Evolutionary conservation across 2,113 vertebrate species (phyloP).

Genomic region (Aptenodytes patagonicus): DNA sequence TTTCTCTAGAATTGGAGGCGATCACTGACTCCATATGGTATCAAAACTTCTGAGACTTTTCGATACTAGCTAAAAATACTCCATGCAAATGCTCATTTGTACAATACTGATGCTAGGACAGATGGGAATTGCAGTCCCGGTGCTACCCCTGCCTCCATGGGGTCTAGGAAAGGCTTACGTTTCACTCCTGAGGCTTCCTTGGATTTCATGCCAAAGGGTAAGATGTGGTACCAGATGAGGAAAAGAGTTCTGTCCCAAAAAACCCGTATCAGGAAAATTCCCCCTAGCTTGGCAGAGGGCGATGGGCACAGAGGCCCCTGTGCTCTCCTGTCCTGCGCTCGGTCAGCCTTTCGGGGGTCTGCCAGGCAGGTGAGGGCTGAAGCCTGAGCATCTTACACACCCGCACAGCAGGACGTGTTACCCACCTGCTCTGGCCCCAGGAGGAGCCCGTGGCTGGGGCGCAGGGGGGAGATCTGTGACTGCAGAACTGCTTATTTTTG

Average conservation of each 20-base stretch:
- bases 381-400: too few species aligned
- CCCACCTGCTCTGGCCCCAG: not conserved
- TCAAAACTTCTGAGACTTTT: not conserved
- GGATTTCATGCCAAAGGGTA: not conserved
- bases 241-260: not conserved
- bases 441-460: not conserved
- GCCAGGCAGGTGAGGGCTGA: not conserved
- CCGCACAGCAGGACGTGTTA: rapidly evolving
- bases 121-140: not conserved
- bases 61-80: not conserved
- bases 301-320: not conserved
- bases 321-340: not conserved
- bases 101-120: not conserved
- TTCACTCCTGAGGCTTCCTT: not conserved
- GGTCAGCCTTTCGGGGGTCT: rapidly evolving
- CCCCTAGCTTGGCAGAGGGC: not conserved
- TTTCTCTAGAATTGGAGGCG: not conserved
- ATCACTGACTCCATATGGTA: not conserved
- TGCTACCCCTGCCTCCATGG: not conserved
- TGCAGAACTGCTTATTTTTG: not conserved
- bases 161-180: not conserved
- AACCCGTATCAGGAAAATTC: rapidly evolving
- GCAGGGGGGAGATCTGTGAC: not conserved
- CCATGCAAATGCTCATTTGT: not conserved
- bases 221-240: not conserved